Evolutionary conservation across 2,888 invertebrate species (phyloP), one percentile per base, ranked within the genome.

Genomic region (Meandrusa payeni): DNA sequence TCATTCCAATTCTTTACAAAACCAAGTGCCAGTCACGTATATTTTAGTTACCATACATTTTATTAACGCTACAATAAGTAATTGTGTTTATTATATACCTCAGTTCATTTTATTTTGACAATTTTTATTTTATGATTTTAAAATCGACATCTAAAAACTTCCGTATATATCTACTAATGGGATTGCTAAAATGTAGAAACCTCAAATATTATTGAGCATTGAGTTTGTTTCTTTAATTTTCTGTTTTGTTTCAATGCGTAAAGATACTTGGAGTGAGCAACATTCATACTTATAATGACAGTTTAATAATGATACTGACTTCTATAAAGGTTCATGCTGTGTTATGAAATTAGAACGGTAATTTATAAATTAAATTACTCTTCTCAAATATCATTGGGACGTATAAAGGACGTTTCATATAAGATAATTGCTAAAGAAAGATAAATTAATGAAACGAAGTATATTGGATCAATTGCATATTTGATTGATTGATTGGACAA

Each of bases 81-180:
- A 57, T 50, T 62, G 63, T 64, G 72, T 66, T 68, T 68, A 61
- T 75, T 69, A 66, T 73, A 71, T 73, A 69, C 65, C 71, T 83
- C 83, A 83, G 83, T 83, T 80, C 83, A 70, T 82, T 82, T 80
- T 74, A 78, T 64, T 78, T 79, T 75, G n/a, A 12, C 9, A 2
- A 26, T 41, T 76, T 77, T 71, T 48, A 46, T 38, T 50, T 47
- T 33, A 47, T 50, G 47, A 46, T 53, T 55, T 51, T 43, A 52
- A 55, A 68, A 69, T 60, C 57, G 64, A 70, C 62, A 60, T 69
- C 63, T 67, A 69, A 69, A 67, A 54, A 39, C 46, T 48, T 33
- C 41, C 20, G 33, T 39, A 45, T 45, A 34, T 26, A 15, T 47
- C 46, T 44, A 48, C 47, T 47, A 27, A 40, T 38, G n/a, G 33